Base-by-base conservation (phyloP, 64 coral and sea anemone species). In the Dendronephthya gigantea region DNA sequence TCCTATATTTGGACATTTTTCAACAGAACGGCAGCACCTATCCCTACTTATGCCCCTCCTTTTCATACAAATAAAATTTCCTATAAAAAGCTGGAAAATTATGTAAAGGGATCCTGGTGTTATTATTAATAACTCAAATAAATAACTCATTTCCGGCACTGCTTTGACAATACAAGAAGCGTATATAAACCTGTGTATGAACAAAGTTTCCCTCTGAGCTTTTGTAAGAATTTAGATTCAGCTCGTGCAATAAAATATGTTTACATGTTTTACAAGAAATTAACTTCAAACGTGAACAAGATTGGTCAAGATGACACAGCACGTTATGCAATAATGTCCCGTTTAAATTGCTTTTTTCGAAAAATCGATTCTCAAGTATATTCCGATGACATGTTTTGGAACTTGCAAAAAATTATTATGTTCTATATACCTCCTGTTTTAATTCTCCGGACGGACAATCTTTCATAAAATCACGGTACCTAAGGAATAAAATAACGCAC, bases 381-480 rank as follows among this genome's bases (percentile, higher is more conserved):
- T 45, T 45, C 11, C 41, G 41, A 45, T 45, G 41, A 45, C 41
- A 45, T 45, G 41, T 45, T 45, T 45, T 45, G 41, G 11, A 45
- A 11, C 41, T 45, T 45, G 41, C 41, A 45, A 45, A 6, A n/a
- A 4, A 45, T 45, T 45, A 45, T 45, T 45, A 45, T 45, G 41
- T 62, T 62, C 19, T 62, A 58, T 76, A 39, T 86, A 93, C 95
- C 87, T 98, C 95, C 91, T 98, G 95, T 50, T 83, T 93, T 35
- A 98, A 82, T 43, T 98, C 88, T 25, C 95, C 95, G 4, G 92
- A 91, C 35, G 95, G 95, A 38, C 95, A 98, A 85, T 98, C 95
- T 88, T 98, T 98, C 95, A 98, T 98, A 35, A 98, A 98, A 89
- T 98, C 95, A 86, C 91, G 88, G 74, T 98, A 93, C 95, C 95